Evolutionary conservation across 2,888 invertebrate genomes (phyloP), one percentile per base, ranked within the genome.

Genomic region (Drosophila prolongata): DNA sequence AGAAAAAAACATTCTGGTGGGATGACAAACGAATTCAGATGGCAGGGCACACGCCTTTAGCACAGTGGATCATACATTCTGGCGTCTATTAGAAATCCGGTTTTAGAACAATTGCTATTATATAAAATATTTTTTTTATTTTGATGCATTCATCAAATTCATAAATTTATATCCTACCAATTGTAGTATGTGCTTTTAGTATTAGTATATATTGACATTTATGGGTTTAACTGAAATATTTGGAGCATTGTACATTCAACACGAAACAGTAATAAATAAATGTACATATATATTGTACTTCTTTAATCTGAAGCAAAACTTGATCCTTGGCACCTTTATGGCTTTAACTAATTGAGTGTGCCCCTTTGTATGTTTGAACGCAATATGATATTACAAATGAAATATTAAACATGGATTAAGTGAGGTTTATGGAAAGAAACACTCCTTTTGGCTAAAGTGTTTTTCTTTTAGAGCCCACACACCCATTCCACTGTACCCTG

Each of bases 21-120:
- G 47, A 67, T 67, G 66, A 67, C 66, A 65, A 67, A 56, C 44
- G 37, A 38, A 44, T 67, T 65, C 44, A 34, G n/a, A 38, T 35
- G 65, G 5, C 37, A 40, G 19, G 30, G 42, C 54, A 67, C 69
- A 47, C 69, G 69, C 56, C 67, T 49, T 46, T 43, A 2, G 54
- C 30, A 65, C 65, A 65, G 50, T 67, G 65, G 50, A 30, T 40
- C 14, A 40, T 1, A 5, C 6, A 34, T 16, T 40, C n/a, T 8
- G 5, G 16, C 40, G 19, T 30, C 10, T 24, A 49, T n/a, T 37
- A 46, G n/a, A 24, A 19, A 24, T 19, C 11, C 2, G 3, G 30
- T 30, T 30, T 30, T 30, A 30, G 9, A 30, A 30, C 11, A 55
- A 5, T 2, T 5, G 5, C 9, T 16, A 19, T 6, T 10, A 16